A percentile compares a stretch with the other conserved stretches of the same genome.
These are phyloP conservation scores for Amaurobius ferox DNA, from an alignment of 2,888 invertebrate genomes.

Conservation along the genomic window DNA sequence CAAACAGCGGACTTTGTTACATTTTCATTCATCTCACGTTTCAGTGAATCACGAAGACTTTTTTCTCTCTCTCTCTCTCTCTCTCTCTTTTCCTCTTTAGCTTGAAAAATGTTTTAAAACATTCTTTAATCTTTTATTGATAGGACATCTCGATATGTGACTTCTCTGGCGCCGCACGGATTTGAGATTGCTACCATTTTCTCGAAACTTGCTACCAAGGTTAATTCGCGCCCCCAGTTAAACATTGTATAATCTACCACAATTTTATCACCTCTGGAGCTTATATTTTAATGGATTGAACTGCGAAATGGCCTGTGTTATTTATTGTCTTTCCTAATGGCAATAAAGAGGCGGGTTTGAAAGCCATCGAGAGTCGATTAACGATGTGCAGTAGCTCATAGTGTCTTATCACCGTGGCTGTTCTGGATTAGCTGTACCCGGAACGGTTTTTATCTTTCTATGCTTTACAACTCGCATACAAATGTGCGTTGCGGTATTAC, in stretches of 20 bases:
- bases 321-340: too few species aligned
- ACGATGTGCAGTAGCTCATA: too few species aligned
- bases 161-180: neutral
- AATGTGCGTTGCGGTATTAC: too few species aligned
- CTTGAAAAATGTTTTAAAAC: slow-evolving; percentile 3
- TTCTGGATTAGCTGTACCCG: too few species aligned
- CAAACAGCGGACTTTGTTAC: too few species aligned
- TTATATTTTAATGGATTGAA: neutral
- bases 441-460: too few species aligned
- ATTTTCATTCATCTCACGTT: too few species aligned
- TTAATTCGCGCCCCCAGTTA: neutral
- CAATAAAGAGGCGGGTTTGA: too few species aligned
- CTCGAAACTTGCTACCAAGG: neutral
- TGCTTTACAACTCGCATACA: too few species aligned
- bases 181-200: neutral
- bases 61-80: neutral
- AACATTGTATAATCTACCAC: neutral
- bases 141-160: neutral
- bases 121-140: neutral
- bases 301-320: neutral
- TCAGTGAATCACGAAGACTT: too few species aligned
- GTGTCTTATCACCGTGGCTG: too few species aligned
- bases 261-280: neutral
- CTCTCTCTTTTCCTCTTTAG: neutral
- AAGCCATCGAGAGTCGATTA: too few species aligned